A percentile compares a stretch with the other conserved stretches of the same genome.
Evolutionary conservation across 1,140 invertebrate species (phyloP).

Genomic region (Gonatopus flavifemur): DNA sequence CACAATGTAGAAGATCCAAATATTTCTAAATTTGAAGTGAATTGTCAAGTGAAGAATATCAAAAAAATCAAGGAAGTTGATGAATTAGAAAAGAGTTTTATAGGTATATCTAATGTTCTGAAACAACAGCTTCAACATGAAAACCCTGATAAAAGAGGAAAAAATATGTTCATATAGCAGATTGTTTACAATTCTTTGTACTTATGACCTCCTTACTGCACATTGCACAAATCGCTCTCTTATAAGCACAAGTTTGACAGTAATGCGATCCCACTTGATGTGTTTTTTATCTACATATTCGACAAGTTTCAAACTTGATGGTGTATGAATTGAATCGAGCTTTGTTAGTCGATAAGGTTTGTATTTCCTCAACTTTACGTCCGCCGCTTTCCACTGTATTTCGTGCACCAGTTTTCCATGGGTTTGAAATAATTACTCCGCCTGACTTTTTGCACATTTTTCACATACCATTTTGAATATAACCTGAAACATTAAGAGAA

Average conservation of each 20-base stretch:
- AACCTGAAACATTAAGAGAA: too few relatives aligned
- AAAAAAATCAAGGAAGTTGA: too few relatives aligned
- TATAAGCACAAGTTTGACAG: slow-evolving; percentile 89
- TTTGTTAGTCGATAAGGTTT: slow-evolving; percentile 81
- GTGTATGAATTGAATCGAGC: slow-evolving; percentile 84
- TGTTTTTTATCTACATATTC: slow-evolving; percentile 90
- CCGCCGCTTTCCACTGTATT: slow-evolving; percentile 83
- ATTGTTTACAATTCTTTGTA: slow-evolving; percentile 92
- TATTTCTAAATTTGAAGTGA: too few relatives aligned
- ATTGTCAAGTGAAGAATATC: too few relatives aligned
- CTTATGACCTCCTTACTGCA: slow-evolving; percentile 95
- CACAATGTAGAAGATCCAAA: too few relatives aligned
- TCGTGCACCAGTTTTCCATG: slow-evolving; percentile 87
- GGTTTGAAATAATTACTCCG: slow-evolving; percentile 86
- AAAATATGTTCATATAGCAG: slow-evolving; percentile 81
- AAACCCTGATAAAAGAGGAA: too few relatives aligned
- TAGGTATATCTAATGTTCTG: too few relatives aligned
- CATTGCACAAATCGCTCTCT: slow-evolving; percentile 96
- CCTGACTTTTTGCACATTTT: slow-evolving; percentile 89
- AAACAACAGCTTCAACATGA: too few relatives aligned
- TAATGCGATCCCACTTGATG: slow-evolving; percentile 89
- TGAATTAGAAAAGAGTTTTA: too few relatives aligned
- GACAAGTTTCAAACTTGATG: slow-evolving; percentile 81
- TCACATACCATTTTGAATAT: slow-evolving; percentile 84
- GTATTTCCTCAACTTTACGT: slow-evolving; percentile 86